Base-by-base conservation (phyloP, 2,113 vertebrate species). In the Pachypanchax playfairii region DNA sequence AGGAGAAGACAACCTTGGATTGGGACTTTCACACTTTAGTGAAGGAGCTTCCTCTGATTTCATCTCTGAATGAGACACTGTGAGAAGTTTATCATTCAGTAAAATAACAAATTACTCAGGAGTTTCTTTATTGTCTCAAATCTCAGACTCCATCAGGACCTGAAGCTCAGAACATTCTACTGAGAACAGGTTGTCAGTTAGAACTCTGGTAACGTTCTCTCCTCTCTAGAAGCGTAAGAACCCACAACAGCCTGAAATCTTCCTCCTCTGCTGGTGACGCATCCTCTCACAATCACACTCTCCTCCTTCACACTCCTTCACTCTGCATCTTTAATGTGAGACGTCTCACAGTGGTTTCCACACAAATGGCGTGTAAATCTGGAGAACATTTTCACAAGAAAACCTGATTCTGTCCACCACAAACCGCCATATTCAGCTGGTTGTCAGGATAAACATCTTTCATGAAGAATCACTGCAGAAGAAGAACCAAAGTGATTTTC, bases 221-320 rank as follows among this genome's bases (percentile, higher is more conserved):
- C 78, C 4, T 2, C 13, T 1, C 14, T 3, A 14, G 5, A 14
- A 9, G 36, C 36, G 36, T 38, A 26, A 64, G 29, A 70, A 46
- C 70, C 60, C 65, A 55, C 0, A 38, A 73, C 60, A 33, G 15
- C 17, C 50, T 60, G 65, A 68, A 56, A 49, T 6, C 67, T 24
- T 50, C 59, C 56, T 68, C 79, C 58, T 69, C 62, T 67, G 61
- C 61, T 71, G 79, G 36, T 70, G 70, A 53, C 66, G 28, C 70
- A 82, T 60, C 46, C 51, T 35, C 48, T 24, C 52, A 33, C 18
- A 22, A 18, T 14, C 46, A 6, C 43, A 1, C 39, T 15, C 41
- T 33, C 9, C 41, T 36, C 0, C 50, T 29, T 59, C 64, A 49
- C 26, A 51, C 20, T 12, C n/a, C 5, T 29, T 50, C 54, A 4